Conservation (phyloP, 2,797 vertebrate genomes). For the Pygocentrus nattereri region DNA sequence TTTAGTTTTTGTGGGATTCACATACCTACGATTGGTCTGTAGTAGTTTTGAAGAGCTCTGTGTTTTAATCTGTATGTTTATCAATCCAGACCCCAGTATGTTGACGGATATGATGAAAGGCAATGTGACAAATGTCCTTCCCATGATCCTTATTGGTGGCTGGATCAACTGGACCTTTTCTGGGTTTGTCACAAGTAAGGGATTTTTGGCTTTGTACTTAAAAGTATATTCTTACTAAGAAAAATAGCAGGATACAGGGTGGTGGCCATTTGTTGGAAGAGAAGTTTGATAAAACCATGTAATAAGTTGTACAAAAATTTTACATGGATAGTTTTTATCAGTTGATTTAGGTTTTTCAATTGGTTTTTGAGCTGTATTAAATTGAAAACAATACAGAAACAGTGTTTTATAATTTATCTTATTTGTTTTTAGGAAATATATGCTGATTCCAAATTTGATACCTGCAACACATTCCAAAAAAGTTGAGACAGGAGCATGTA, state of each 20-base stretch:
- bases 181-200: slow-evolving; percentile 98
- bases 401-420: too few species aligned
- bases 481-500: too few species aligned
- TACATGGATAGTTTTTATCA: background rate
- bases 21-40: background rate
- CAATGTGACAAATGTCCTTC: slow-evolving; percentile 97
- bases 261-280: background rate
- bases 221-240: background rate
- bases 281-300: background rate
- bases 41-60: background rate
- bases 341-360: background rate
- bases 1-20: background rate
- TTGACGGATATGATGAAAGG: slow-evolving; percentile 99
- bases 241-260: background rate
- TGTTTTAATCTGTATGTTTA: background rate
- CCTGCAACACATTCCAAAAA: background rate
- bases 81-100: slow-evolving; percentile 93
- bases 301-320: background rate
- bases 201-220: background rate
- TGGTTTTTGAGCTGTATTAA: too few species aligned
- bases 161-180: slow-evolving; percentile 99
- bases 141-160: slow-evolving; percentile 98
- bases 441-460: too few species aligned
- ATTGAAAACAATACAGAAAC: too few species aligned
- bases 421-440: too few species aligned